phyloP scores from a whole-genome alignment of 2,888 invertebrate species.

The Pachymerium ferrugineum region DNA sequence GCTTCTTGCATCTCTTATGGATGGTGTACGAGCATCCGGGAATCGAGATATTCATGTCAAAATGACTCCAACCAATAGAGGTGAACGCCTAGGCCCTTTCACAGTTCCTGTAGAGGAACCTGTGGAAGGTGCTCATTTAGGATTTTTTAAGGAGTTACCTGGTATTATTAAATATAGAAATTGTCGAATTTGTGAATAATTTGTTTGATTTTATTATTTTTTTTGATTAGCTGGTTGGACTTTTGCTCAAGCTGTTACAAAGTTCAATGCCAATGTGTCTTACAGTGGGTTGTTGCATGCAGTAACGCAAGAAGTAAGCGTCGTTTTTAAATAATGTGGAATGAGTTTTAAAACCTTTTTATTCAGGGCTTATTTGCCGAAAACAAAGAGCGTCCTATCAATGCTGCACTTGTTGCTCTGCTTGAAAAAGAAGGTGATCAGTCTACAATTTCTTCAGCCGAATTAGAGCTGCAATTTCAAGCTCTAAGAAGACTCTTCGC shows the following conservation, averaged over 20 bases:
- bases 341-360: constrained; percentile 37
- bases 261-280: constrained; percentile 96
- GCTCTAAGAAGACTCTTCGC: constrained; percentile 87
- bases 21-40: constrained; percentile 93
- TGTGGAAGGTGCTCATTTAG: constrained; percentile 82
- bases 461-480: constrained; percentile 92
- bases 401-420: constrained; percentile 78
- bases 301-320: constrained; percentile 87
- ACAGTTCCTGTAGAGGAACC: constrained; percentile 85
- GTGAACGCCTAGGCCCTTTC: constrained; percentile 81
- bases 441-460: constrained; percentile 56
- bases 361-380: constrained; percentile 89
- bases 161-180: constrained; percentile 39
- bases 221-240: constrained; percentile 52
- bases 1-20: constrained; percentile 85
- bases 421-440: constrained; percentile 64
- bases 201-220: background rate
- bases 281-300: constrained; percentile 96
- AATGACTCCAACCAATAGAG: constrained; percentile 74
- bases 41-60: constrained; percentile 94
- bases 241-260: constrained; percentile 74
- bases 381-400: constrained; percentile 95
- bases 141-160: constrained; percentile 64
- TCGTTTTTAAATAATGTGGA: background rate
- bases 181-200: background rate